These are phyloP conservation scores for Limnephilus lunatus DNA, from an alignment of 2,888 invertebrate species.

Conservation along the genomic window DNA sequence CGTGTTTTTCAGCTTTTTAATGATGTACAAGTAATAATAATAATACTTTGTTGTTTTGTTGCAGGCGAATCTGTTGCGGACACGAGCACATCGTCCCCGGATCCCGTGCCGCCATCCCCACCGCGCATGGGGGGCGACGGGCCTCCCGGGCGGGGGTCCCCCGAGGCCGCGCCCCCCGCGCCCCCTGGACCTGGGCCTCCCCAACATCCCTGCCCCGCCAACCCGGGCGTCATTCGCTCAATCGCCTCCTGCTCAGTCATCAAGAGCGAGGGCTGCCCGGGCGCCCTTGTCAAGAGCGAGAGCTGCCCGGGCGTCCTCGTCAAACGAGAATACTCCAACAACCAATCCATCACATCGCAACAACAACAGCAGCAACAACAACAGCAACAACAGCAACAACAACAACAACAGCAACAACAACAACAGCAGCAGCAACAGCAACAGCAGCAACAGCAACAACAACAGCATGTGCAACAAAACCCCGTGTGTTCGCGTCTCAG, in stretches of 20 bases:
- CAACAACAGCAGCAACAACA: slow-evolving; percentile 62
- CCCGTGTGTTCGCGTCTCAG: slow-evolving; percentile 55
- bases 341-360: slow-evolving; percentile 55
- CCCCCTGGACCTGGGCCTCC: slow-evolving; percentile 71
- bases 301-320: not conserved
- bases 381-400: not conserved
- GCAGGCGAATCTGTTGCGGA: slow-evolving; percentile 94
- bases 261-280: slow-evolving; percentile 76
- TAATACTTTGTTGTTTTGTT: slow-evolving; percentile 65
- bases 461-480: slow-evolving; percentile 67
- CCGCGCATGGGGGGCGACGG: slow-evolving; percentile 85
- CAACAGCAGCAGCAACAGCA: slow-evolving; percentile 65
- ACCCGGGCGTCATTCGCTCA: slow-evolving; percentile 78
- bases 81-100: slow-evolving; percentile 94
- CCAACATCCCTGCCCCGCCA: slow-evolving; percentile 70
- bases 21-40: not conserved
- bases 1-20: not conserved
- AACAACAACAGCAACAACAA: slow-evolving; percentile 54
- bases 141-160: slow-evolving; percentile 79
- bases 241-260: slow-evolving; percentile 79
- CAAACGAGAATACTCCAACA: slow-evolving; percentile 39
- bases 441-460: slow-evolving; percentile 67
- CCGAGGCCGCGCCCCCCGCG: slow-evolving; percentile 78
- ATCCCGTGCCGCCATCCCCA: slow-evolving; percentile 91
- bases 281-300: slow-evolving; percentile 57